phyloP scores from a whole-genome alignment of 2,888 invertebrate genomes.

The Drosophila dives region DNA sequence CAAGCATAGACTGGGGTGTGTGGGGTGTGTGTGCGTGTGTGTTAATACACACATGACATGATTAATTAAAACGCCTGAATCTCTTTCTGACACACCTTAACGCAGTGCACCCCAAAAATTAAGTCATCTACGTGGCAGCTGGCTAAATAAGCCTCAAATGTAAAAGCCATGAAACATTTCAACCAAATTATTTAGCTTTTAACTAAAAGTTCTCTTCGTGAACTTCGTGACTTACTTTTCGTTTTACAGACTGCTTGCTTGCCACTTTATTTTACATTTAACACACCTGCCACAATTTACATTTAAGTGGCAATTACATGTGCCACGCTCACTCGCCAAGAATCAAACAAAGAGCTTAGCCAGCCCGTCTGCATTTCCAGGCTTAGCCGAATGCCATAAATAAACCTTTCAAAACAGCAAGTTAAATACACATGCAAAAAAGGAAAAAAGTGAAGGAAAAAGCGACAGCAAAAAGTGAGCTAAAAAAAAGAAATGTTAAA shows the following conservation, averaged over 20 bases:
- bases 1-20: constrained; percentile 1
- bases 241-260: not conserved
- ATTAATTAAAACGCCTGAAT: constrained; percentile 40
- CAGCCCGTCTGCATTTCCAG: not conserved
- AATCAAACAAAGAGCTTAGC: constrained; percentile 2
- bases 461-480: too few species aligned
- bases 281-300: constrained; percentile 33
- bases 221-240: constrained; percentile 26
- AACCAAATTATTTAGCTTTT: constrained; percentile 19
- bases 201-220: constrained; percentile 14
- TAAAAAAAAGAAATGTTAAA: not conserved
- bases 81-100: constrained; percentile 1
- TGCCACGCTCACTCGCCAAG: constrained; percentile 17
- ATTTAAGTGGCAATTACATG: constrained; percentile 64
- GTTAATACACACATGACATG: constrained; percentile 22
- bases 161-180: constrained; percentile 14
- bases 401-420: not conserved
- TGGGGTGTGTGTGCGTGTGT: constrained; percentile 7
- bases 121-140: constrained; percentile 12
- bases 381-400: not conserved
- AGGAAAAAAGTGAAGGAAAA: not conserved
- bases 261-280: constrained; percentile 14
- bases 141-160: constrained; percentile 7
- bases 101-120: constrained; percentile 20
- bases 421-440: not conserved